Percentiles rank a stretch among this genome's conserved stretches.
phyloP scores from a whole-genome alignment of 2,888 invertebrate genomes.

The Dermolepida albohirtum region DNA sequence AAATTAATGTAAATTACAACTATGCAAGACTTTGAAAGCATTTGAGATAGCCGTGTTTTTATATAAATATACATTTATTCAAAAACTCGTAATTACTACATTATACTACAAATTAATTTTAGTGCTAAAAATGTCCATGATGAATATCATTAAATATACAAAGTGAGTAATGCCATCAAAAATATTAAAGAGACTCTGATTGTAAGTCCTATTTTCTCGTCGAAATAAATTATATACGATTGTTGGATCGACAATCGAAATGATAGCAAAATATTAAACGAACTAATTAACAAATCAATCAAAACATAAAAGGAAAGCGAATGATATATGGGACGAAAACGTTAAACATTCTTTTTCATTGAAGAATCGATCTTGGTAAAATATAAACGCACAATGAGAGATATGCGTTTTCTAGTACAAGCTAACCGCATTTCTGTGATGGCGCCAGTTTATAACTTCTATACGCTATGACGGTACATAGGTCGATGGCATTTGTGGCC shows the following conservation, averaged over 20 bases:
- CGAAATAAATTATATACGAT: constrained; percentile 1
- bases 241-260: constrained; percentile 1
- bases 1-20: no score
- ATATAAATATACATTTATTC: no score
- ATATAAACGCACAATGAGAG: constrained; percentile 22
- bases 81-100: no score
- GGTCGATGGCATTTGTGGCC: constrained; percentile 37
- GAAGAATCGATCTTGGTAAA: constrained; percentile 20
- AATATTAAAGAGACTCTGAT: neutral
- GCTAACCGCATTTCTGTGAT: constrained; percentile 22
- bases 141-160: neutral
- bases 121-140: no score
- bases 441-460: constrained; percentile 32
- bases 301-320: constrained; percentile 1
- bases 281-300: constrained; percentile 21
- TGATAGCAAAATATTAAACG: constrained; percentile 15
- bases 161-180: neutral
- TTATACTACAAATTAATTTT: no score
- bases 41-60: no score
- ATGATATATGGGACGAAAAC: constrained; percentile 9
- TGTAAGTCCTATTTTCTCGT: neutral
- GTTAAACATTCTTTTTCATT: constrained; percentile 9
- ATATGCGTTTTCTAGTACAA: constrained; percentile 29
- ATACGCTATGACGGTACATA: constrained; percentile 30
- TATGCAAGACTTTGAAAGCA: no score